A percentile compares a stretch with the other conserved stretches of the same genome.
phyloP scores from a whole-genome alignment of 2,113 vertebrate genomes.

The Pachypanchax playfairii region DNA sequence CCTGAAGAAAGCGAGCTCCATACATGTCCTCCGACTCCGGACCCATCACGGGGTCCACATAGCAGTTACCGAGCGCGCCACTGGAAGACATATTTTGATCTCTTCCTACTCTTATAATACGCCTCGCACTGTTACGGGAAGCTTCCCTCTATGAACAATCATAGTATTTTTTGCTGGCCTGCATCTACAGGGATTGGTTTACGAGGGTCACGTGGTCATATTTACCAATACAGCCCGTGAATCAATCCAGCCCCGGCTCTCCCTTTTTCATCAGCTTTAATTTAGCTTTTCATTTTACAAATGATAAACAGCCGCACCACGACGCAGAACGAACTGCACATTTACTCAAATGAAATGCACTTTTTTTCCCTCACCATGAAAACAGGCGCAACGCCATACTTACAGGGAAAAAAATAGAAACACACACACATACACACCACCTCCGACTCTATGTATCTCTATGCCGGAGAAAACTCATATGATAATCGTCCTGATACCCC shows the following conservation, averaged over 20 bases:
- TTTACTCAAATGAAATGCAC: constrained; percentile 21
- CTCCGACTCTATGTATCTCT: constrained; percentile 55
- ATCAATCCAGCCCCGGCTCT: constrained; percentile 90
- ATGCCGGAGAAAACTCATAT: constrained; percentile 68
- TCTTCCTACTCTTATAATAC: constrained; percentile 91
- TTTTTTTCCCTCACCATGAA: neutral
- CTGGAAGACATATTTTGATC: constrained; percentile 95
- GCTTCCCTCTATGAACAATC: constrained; percentile 93
- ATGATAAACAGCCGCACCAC: constrained; percentile 45
- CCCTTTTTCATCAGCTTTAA: constrained; percentile 59
- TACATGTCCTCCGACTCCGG: constrained; percentile 94
- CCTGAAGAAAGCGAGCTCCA: constrained; percentile 89
- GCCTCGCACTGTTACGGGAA: constrained; percentile 92
- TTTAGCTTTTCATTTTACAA: constrained; percentile 68
- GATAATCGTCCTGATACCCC: constrained; percentile 71
- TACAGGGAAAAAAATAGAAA: constrained; percentile 9
- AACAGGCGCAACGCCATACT: too few relatives aligned
- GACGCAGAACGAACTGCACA: too few relatives aligned
- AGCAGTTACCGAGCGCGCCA: constrained; percentile 96
- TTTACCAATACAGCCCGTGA: constrained; percentile 99
- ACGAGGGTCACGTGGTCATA: constrained; percentile 99
- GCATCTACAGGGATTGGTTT: constrained; percentile 96
- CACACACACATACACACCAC: constrained; percentile 49
- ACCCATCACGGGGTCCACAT: constrained; percentile 96
- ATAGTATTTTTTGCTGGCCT: constrained; percentile 96